These are phyloP conservation scores for Ormyrus rosae DNA, from an alignment of 2,888 invertebrate species.

Conservation along the genomic window DNA sequence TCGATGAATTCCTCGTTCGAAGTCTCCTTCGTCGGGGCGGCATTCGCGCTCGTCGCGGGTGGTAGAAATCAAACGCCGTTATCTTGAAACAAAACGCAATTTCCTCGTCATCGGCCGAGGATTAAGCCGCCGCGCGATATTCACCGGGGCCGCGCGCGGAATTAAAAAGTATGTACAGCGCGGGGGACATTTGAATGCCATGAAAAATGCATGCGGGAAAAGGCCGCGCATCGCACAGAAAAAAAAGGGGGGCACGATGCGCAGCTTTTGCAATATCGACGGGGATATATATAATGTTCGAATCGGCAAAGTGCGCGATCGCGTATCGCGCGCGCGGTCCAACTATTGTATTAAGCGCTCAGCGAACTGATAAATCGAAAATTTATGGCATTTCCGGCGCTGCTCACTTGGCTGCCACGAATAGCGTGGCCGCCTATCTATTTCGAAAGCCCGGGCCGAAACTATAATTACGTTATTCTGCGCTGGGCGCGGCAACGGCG, in stretches of 20 bases:
- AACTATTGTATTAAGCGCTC: slow-evolving; percentile 62
- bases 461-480: no score
- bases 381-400: slow-evolving; percentile 59
- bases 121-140: no score
- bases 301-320: slow-evolving; percentile 18
- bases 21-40: neutral
- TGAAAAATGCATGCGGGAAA: slow-evolving; percentile 9
- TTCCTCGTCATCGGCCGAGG: no score
- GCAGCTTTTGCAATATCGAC: slow-evolving; percentile 12
- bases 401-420: neutral
- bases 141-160: no score
- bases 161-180: no score
- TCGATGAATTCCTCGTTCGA: neutral
- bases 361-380: slow-evolving; percentile 65
- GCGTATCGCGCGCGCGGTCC: slow-evolving; percentile 18
- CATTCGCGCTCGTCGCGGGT: no score
- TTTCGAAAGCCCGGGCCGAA: no score
- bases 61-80: no score
- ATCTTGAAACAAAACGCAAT: no score
- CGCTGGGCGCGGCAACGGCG: no score
- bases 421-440: slow-evolving; percentile 3
- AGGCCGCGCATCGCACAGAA: neutral
- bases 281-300: slow-evolving; percentile 17
- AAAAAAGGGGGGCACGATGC: neutral
- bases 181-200: no score